Percentiles rank a stretch among this genome's conserved stretches.
phyloP scores from a whole-genome alignment of 2,797 vertebrate genomes.

The Champsocephalus gunnari region DNA sequence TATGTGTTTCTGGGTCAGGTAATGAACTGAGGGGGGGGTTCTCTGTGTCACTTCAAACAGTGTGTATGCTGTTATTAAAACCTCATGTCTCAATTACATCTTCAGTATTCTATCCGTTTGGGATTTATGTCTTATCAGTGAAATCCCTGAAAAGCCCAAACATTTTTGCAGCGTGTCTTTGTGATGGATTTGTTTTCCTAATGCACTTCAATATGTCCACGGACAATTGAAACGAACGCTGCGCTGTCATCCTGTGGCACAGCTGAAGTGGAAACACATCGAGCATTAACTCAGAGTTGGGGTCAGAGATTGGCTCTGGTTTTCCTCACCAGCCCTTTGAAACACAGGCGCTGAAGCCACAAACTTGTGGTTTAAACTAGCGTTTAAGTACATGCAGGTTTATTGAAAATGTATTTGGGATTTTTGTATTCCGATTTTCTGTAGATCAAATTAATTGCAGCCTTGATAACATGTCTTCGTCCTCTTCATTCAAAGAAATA shows the following conservation, averaged over 20 bases:
- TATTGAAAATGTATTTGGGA: background rate
- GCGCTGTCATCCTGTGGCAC: conserved; percentile 50
- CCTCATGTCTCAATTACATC: conserved; percentile 69
- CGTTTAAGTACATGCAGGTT: background rate
- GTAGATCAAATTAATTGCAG: background rate
- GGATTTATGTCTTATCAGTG: conserved; percentile 58
- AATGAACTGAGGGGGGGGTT: conserved; percentile 53
- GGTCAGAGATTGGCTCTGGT: conserved; percentile 54
- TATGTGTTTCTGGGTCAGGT: conserved; percentile 58
- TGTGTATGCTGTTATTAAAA: conserved; percentile 69
- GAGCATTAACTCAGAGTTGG: conserved; percentile 44
- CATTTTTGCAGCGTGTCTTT: conserved; percentile 7
- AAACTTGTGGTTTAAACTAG: conserved; percentile 7
- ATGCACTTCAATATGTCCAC: conserved; percentile 47
- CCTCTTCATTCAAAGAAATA: background rate
- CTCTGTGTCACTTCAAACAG: conserved; percentile 63
- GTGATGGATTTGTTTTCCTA: conserved; percentile 5
- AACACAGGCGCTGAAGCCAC: conserved; percentile 17
- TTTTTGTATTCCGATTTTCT: background rate
- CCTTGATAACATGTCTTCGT: background rate
- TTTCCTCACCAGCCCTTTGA: conserved; percentile 61
- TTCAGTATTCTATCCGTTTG: conserved; percentile 57
- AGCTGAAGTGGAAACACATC: conserved; percentile 66
- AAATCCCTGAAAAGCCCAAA: conserved; percentile 57
- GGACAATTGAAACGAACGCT: conserved; percentile 43